Evolutionary conservation across 2,888 invertebrate genomes (phyloP).

Genomic region (Tetanocera ferruginea): DNA sequence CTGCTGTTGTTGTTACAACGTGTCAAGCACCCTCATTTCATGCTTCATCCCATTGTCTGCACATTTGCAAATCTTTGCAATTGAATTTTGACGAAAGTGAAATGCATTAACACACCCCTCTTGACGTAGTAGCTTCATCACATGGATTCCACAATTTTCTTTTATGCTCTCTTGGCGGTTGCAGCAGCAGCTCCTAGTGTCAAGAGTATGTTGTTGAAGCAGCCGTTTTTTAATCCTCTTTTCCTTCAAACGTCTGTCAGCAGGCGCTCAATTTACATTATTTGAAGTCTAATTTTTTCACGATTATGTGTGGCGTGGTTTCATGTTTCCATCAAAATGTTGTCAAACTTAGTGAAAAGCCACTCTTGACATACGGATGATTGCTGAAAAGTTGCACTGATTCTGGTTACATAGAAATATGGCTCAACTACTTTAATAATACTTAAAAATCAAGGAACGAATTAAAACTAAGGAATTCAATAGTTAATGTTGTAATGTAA

Average conservation of each 20-base stretch:
- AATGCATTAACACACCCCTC: slow-evolving; percentile 34
- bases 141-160: neutral
- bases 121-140: neutral
- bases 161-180: neutral
- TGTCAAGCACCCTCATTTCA: slow-evolving; percentile 20
- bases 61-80: slow-evolving; percentile 21
- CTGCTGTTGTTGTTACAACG: slow-evolving; percentile 6
- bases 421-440: too few relatives aligned
- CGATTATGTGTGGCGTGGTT: slow-evolving; percentile 53
- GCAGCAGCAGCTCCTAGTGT: neutral
- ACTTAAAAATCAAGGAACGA: too few relatives aligned
- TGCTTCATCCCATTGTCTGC: neutral
- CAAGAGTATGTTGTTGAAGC: neutral
- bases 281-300: slow-evolving; percentile 7
- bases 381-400: neutral
- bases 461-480: too few relatives aligned
- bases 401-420: too few relatives aligned
- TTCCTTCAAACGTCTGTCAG: neutral
- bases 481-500: too few relatives aligned
- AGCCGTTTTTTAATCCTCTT: slow-evolving; percentile 34
- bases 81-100: slow-evolving; percentile 34
- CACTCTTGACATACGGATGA: slow-evolving; percentile 44
- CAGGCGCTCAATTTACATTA: slow-evolving; percentile 22
- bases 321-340: slow-evolving; percentile 63
- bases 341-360: slow-evolving; percentile 46